Evolutionary conservation across 92 coral and sea anemone genomes (phyloP).

Genomic region (Bergia puertoricense): DNA sequence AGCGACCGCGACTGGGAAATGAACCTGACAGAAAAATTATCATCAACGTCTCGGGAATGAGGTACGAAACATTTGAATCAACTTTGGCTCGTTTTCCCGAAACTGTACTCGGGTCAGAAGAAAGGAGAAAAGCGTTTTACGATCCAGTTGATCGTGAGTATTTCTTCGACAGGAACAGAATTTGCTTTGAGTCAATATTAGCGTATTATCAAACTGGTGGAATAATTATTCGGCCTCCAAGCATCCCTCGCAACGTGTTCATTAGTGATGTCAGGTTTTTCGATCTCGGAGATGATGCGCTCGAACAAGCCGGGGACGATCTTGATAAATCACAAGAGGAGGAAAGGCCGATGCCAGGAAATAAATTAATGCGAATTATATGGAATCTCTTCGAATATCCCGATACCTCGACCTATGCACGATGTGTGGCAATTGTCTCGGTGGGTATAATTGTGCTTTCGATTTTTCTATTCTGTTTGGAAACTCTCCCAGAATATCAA

Average conservation of each 20-base stretch:
- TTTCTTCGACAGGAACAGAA: conserved; percentile 91
- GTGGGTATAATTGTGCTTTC: conserved; percentile 81
- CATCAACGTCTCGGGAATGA: conserved; percentile 89
- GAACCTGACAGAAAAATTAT: conserved; percentile 63
- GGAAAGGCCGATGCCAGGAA: conserved; percentile 76
- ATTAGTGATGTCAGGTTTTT: conserved; percentile 87
- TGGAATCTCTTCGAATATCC: conserved; percentile 96
- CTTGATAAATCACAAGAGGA: conserved; percentile 66
- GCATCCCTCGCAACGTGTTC: conserved; percentile 91
- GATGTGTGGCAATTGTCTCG: conserved; percentile 85
- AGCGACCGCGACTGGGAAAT: neutral
- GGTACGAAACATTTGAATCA: conserved; percentile 91
- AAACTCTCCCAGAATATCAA: conserved; percentile 93
- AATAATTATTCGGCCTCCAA: conserved; percentile 85
- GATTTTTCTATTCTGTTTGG: conserved; percentile 91
- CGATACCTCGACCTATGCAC: conserved; percentile 84
- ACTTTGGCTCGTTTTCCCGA: conserved; percentile 90
- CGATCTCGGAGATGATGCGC: conserved; percentile 91
- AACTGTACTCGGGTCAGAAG: conserved; percentile 82
- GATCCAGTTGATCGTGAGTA: conserved; percentile 82
- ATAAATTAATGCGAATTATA: conserved; percentile 74
- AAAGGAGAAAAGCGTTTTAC: conserved; percentile 74
- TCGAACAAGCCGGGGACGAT: conserved; percentile 84
- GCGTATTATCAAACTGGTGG: conserved; percentile 96
- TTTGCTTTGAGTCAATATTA: conserved; percentile 94